These are phyloP conservation scores for Varecia variegata DNA, from an alignment of 2,797 vertebrate species.

Conservation along the genomic window DNA sequence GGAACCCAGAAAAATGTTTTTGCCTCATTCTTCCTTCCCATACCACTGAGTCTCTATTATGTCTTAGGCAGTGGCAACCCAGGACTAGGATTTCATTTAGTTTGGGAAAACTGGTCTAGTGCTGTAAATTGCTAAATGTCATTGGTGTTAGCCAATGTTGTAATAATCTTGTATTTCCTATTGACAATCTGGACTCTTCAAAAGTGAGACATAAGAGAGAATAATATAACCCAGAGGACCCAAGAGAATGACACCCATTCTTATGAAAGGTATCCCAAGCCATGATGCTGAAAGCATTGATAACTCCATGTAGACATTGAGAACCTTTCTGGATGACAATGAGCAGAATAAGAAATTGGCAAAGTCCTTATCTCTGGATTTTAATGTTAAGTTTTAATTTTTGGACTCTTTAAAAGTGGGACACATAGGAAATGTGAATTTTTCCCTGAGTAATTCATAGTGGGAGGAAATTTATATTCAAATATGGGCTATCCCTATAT, in stretches of 20 bases:
- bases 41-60: not conserved
- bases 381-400: constrained; percentile 19
- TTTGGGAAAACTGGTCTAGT: not conserved
- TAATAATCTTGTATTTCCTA: not conserved
- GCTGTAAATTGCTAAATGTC: not conserved
- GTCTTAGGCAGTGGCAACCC: not conserved
- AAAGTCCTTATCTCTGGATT: not conserved
- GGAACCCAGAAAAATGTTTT: not conserved
- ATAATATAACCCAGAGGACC: not conserved
- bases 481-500: not conserved
- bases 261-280: not conserved
- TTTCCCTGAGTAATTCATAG: not conserved
- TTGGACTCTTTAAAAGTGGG: not conserved
- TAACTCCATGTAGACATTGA: not conserved
- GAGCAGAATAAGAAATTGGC: not conserved
- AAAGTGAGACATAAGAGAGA: not conserved
- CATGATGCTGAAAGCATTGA: not conserved
- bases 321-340: not conserved
- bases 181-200: not conserved
- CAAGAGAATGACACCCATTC: not conserved
- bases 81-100: not conserved
- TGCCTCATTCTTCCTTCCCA: not conserved
- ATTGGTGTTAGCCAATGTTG: not conserved
- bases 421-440: not conserved
- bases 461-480: not conserved